Percentiles rank a stretch among this genome's conserved stretches.
phyloP scores from a whole-genome alignment of 2,797 vertebrate species.

The Hyperoplus immaculatus region DNA sequence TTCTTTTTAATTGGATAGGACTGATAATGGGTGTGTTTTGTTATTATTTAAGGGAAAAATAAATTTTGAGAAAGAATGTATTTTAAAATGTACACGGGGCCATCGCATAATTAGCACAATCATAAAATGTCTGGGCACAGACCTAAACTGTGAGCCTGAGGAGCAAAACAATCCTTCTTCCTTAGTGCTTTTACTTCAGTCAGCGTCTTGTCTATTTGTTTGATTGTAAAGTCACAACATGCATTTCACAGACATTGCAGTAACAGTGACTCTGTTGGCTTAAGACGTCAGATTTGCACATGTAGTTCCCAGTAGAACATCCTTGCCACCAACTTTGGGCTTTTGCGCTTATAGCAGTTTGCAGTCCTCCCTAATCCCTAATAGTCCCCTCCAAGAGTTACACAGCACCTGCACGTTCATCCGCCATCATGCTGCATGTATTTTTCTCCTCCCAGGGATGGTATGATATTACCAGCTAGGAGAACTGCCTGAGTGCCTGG shows the following conservation, averaged over 20 bases:
- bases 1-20: conserved; percentile 35
- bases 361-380: conserved; percentile 64
- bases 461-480: conserved; percentile 61
- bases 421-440: conserved; percentile 47
- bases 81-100: neutral
- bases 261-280: neutral
- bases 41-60: conserved; percentile 11
- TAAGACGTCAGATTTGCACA: conserved; percentile 28
- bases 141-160: neutral
- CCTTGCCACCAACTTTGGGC: conserved; percentile 39
- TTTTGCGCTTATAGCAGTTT: conserved; percentile 57
- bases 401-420: conserved; percentile 56
- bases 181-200: neutral
- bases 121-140: neutral
- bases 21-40: conserved; percentile 19
- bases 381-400: conserved; percentile 61
- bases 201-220: neutral
- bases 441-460: conserved; percentile 54
- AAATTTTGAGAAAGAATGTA: conserved; percentile 11
- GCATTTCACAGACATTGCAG: neutral
- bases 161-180: neutral
- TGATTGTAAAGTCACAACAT: neutral
- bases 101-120: neutral
- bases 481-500: conserved; percentile 50
- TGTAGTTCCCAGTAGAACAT: conserved; percentile 8